These are phyloP conservation scores for Actinemys pallida DNA, from an alignment of 2,113 vertebrate species.

Conservation along the genomic window DNA sequence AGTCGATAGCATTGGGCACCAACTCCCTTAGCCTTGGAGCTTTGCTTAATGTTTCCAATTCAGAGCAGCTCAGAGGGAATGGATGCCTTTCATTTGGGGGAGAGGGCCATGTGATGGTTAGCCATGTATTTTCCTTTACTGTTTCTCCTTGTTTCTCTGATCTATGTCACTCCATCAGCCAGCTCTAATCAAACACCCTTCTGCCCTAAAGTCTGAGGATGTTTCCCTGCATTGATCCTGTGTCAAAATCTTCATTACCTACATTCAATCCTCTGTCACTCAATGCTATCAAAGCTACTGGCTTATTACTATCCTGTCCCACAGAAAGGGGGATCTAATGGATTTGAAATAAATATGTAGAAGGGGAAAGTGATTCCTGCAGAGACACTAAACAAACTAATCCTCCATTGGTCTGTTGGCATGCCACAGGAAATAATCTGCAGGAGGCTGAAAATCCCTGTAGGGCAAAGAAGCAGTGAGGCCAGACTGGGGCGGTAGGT, in stretches of 20 bases:
- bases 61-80: neutral
- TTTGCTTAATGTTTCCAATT: neutral
- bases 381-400: neutral
- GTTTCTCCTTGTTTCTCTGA: neutral
- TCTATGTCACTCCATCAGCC: neutral
- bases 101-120: neutral
- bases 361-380: neutral
- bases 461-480: no score
- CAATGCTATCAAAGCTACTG: no score
- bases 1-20: neutral
- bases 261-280: no score
- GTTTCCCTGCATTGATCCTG: no score
- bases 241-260: no score
- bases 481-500: neutral
- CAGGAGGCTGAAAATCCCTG: no score
- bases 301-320: no score
- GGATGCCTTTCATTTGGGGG: neutral
- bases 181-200: neutral
- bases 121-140: neutral
- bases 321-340: neutral
- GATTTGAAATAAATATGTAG: neutral
- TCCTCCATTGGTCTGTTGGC: neutral
- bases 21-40: neutral
- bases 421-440: neutral
- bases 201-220: no score